These are phyloP conservation scores for Polypedilum pembai DNA, from an alignment of 1,140 invertebrate genomes.

Conservation along the genomic window DNA sequence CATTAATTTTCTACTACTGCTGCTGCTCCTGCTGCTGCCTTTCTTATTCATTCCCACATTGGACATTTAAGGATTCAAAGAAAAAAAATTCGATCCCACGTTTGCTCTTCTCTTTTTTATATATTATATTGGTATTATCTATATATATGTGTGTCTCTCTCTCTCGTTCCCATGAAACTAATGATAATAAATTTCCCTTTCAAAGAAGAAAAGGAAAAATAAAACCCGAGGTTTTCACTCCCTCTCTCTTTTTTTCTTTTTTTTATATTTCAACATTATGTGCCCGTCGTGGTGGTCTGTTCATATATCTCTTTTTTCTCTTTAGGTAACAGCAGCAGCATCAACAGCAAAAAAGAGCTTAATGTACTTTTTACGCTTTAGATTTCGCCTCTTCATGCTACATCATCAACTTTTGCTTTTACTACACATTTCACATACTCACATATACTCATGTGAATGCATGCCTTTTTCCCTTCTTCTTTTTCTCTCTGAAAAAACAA, in stretches of 20 bases:
- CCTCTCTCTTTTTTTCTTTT: too few relatives aligned
- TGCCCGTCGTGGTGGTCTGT: too few relatives aligned
- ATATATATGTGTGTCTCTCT: background rate
- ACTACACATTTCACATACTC: background rate
- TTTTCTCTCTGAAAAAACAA: background rate
- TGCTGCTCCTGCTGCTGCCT: background rate
- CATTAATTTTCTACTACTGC: background rate
- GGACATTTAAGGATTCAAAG: background rate
- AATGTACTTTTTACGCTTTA: slow-evolving; percentile 4
- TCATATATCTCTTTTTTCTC: background rate
- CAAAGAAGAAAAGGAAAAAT: too few relatives aligned
- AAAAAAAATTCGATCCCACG: background rate
- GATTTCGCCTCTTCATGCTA: background rate
- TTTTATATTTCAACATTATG: too few relatives aligned
- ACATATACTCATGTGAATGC: too few relatives aligned
- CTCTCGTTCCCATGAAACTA: slow-evolving; percentile 12
- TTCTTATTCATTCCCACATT: background rate
- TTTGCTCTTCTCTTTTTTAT: slow-evolving; percentile 1
- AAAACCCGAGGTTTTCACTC: too few relatives aligned
- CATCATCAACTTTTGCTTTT: background rate
- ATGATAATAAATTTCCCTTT: slow-evolving; percentile 15
- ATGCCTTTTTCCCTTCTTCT: background rate
- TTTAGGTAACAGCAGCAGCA: background rate
- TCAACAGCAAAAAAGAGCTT: background rate
- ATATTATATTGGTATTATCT: background rate